Base-by-base conservation (phyloP, 2,797 vertebrate genomes). In the Xiphophorus birchmanni region DNA sequence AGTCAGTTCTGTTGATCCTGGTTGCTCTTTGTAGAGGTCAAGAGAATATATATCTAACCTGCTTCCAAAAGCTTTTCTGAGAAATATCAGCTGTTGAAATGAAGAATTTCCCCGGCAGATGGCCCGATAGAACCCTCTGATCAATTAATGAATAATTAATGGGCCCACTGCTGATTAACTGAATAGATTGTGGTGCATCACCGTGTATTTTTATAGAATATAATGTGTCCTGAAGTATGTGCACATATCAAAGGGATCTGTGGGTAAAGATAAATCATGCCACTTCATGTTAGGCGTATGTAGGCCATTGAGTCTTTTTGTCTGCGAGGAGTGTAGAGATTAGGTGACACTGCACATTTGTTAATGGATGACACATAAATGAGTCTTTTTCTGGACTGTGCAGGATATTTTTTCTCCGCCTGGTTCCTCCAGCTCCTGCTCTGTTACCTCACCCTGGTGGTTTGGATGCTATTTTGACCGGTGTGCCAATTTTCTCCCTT, bases 391-490 rank as follows among this genome's bases (percentile, higher is more conserved):
- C 88, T 90, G 81, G 76, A 83, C 82, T 86, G 82, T 76, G 77
- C 85, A 78, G 73, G 88, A 85, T 86, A 71, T 86, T 92, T 90
- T 80, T 89, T 80, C 80, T 90, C 80, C 80, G 83, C 67, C 81
- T 90, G 89, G 83, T 90, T 88, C 82, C 81, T 93, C 82, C 77
- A 87, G 84, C 89, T 89, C 83, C 73, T 67, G 86, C 86, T 93
- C 89, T 74, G 72, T 88, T 91, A 84, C 86, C 75, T 93, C 89
- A 93, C 94, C 90, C 95, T 89, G 81, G 93, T 93, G 94, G 91
- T 93, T 95, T 95, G 80, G 89, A 92, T 87, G 90, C 94, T 95
- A 93, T 95, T 95, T 95, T 93, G 92, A 94, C 93, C 89, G 90
- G 84, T 94, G 92, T 92, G 90, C 93, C 92, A 93, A 86, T 94